Evolutionary conservation across 2,888 invertebrate genomes (phyloP).

Genomic region (Zygogramma bicolorata): DNA sequence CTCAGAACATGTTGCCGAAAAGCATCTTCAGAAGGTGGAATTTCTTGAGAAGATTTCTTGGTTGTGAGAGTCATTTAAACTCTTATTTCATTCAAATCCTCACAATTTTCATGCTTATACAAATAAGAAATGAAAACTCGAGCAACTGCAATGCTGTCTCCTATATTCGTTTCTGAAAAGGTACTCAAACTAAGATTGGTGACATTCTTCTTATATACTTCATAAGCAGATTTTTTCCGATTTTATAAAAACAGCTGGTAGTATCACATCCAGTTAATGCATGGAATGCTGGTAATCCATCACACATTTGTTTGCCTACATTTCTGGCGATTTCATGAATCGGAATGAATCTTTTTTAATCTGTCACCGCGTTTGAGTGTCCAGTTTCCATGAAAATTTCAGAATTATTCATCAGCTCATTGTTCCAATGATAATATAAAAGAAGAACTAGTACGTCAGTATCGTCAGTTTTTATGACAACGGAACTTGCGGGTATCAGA

Average conservation of each 20-base stretch:
- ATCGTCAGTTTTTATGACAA: background rate
- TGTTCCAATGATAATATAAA: background rate
- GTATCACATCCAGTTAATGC: slow-evolving; percentile 10
- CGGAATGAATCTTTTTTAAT: slow-evolving; percentile 5
- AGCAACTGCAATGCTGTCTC: background rate
- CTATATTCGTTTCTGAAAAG: slow-evolving; percentile 1
- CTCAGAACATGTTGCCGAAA: background rate
- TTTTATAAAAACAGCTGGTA: slow-evolving; percentile 4
- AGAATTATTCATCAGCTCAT: background rate
- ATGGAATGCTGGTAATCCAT: slow-evolving; percentile 9
- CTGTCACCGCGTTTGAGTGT: background rate
- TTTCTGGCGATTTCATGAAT: slow-evolving; percentile 1
- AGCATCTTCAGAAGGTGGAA: slow-evolving; percentile 4
- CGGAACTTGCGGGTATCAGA: background rate
- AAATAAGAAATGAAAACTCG: slow-evolving; percentile 6
- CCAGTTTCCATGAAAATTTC: background rate
- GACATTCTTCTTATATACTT: slow-evolving; percentile 6
- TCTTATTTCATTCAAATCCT: slow-evolving; percentile 8
- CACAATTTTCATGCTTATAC: slow-evolving; percentile 4
- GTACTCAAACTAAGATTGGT: slow-evolving; percentile 5
- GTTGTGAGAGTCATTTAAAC: slow-evolving; percentile 2
- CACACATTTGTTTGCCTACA: background rate
- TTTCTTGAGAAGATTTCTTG: slow-evolving; percentile 12
- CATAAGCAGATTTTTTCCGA: slow-evolving; percentile 6
- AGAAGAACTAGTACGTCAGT: background rate